These are phyloP conservation scores for Centropus bengalensis DNA, from an alignment of 2,113 vertebrate genomes.

Conservation along the genomic window DNA sequence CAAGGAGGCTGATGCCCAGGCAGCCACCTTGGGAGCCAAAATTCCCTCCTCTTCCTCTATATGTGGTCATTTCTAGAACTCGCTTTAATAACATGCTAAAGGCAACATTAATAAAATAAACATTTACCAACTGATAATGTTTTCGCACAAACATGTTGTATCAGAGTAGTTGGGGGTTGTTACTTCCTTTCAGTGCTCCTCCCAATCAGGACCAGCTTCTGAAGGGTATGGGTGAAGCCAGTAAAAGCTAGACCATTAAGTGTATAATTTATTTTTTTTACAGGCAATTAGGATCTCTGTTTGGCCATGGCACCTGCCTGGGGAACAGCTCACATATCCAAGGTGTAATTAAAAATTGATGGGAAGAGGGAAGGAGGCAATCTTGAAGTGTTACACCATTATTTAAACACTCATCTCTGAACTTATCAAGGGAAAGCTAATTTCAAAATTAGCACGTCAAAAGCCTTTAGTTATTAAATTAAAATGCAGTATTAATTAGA, in stretches of 20 bases:
- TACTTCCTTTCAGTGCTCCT: background rate
- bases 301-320: background rate
- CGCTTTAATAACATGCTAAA: background rate
- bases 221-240: background rate
- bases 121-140: background rate
- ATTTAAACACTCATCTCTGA: slow-evolving; percentile 48
- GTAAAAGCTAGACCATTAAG: background rate
- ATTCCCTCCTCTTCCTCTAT: background rate
- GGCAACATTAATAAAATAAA: background rate
- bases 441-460: slow-evolving; percentile 42
- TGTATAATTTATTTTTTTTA: background rate
- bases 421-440: slow-evolving; percentile 42
- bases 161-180: background rate
- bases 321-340: background rate
- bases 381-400: background rate
- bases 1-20: background rate
- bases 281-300: background rate
- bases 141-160: background rate
- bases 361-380: background rate
- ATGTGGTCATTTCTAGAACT: background rate
- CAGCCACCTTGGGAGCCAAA: background rate
- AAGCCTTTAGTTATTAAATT: slow-evolving; percentile 49
- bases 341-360: background rate
- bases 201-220: background rate
- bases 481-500: slow-evolving; percentile 57